phyloP scores from a whole-genome alignment of 2,888 invertebrate genomes.

The Pammene aurita region DNA sequence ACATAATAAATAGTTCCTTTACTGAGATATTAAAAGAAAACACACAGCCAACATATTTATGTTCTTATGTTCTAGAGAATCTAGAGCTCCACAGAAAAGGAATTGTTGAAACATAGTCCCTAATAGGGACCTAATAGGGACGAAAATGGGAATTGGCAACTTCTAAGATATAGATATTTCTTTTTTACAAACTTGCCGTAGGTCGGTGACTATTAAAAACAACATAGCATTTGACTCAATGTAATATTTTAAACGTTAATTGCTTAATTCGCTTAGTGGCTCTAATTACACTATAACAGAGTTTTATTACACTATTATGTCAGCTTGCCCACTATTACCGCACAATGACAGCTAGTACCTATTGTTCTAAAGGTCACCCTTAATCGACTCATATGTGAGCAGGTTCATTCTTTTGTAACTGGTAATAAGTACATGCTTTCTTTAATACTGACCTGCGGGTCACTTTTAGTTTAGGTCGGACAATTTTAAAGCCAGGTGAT shows the following conservation, averaged over 20 bases:
- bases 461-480: too few species aligned
- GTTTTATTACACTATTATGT: conserved; percentile 33
- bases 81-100: too few species aligned
- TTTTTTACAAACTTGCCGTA: neutral
- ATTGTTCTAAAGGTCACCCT: conserved; percentile 39
- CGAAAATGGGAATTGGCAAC: too few species aligned
- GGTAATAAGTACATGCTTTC: conserved; percentile 27
- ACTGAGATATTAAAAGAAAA: too few species aligned
- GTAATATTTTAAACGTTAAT: neutral
- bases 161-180: neutral
- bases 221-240: neutral
- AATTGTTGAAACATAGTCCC: too few species aligned
- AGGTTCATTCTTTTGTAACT: conserved; percentile 36
- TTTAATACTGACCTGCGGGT: conserved; percentile 2
- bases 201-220: too few species aligned
- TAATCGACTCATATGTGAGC: conserved; percentile 25
- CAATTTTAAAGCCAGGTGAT: neutral
- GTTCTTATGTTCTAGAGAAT: too few species aligned
- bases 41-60: too few species aligned
- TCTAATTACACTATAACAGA: conserved; percentile 10
- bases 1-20: too few species aligned
- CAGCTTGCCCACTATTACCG: conserved; percentile 24
- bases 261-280: conserved; percentile 7
- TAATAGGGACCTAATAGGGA: too few species aligned
- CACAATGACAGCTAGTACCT: conserved; percentile 10